Evolutionary conservation across 2,888 invertebrate genomes (phyloP).

Genomic region (Ellobium chinense): DNA sequence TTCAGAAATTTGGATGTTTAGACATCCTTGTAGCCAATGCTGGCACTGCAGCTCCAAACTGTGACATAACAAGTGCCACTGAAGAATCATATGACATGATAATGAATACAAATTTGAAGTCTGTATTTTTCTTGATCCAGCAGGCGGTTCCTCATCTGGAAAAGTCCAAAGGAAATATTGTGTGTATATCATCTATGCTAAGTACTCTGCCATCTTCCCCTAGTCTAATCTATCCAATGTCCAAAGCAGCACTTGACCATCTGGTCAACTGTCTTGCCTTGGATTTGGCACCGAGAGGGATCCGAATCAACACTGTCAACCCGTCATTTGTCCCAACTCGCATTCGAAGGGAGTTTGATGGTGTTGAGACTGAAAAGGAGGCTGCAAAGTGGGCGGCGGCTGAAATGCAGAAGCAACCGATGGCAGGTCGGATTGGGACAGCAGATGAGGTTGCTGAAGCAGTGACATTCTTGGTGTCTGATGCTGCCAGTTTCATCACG

Average conservation of each 20-base stretch:
- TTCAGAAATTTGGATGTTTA: conserved; percentile 31
- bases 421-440: not conserved
- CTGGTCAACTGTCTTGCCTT: conserved; percentile 25
- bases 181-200: conserved; percentile 13
- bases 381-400: not conserved
- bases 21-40: conserved; percentile 34
- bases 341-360: not conserved
- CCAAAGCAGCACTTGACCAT: conserved; percentile 29
- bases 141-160: conserved; percentile 37
- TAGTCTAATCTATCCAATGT: not conserved
- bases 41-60: not conserved
- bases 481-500: conserved; percentile 8
- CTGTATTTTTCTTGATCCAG: conserved; percentile 38
- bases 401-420: not conserved
- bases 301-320: conserved; percentile 29
- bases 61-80: not conserved
- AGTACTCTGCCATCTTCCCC: not conserved
- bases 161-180: conserved; percentile 31
- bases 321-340: conserved; percentile 13
- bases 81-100: conserved; percentile 27
- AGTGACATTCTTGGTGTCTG: conserved; percentile 9
- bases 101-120: conserved; percentile 39
- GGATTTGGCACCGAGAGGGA: conserved; percentile 11
- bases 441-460: not conserved
- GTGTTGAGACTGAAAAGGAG: not conserved